Conservation (phyloP, 64 coral and sea anemone species). For the Montipora efflorescens region DNA sequence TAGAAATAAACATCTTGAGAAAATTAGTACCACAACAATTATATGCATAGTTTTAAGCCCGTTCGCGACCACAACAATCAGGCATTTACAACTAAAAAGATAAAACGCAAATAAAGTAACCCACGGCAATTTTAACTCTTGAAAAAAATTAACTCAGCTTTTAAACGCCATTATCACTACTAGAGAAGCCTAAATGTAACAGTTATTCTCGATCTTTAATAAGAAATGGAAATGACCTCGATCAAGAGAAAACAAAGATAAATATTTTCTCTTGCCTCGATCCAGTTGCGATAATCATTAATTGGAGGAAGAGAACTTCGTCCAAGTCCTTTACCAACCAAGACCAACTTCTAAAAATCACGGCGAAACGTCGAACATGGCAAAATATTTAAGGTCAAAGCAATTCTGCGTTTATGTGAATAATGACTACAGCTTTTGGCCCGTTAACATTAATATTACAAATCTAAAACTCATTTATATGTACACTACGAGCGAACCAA, state of each 20-base stretch:
- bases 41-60: neutral
- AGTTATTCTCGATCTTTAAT: too few relatives aligned
- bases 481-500: neutral
- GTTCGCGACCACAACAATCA: neutral
- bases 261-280: neutral
- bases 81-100: neutral
- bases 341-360: too few relatives aligned
- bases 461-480: neutral
- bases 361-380: too few relatives aligned
- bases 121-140: slow-evolving; percentile 26
- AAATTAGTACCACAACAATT: neutral
- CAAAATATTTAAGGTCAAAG: neutral
- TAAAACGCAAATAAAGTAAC: neutral
- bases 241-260: too few relatives aligned
- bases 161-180: slow-evolving; percentile 43
- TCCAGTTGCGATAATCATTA: neutral
- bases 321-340: too few relatives aligned
- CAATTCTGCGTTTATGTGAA: neutral
- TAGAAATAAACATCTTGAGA: neutral
- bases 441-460: neutral
- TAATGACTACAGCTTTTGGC: neutral
- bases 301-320: too few relatives aligned
- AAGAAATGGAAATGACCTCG: too few relatives aligned
- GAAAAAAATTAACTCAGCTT: slow-evolving; percentile 25
- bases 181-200: too few relatives aligned